Conservation (phyloP, 2,888 invertebrate genomes). For the Tetragnatha montana region DNA sequence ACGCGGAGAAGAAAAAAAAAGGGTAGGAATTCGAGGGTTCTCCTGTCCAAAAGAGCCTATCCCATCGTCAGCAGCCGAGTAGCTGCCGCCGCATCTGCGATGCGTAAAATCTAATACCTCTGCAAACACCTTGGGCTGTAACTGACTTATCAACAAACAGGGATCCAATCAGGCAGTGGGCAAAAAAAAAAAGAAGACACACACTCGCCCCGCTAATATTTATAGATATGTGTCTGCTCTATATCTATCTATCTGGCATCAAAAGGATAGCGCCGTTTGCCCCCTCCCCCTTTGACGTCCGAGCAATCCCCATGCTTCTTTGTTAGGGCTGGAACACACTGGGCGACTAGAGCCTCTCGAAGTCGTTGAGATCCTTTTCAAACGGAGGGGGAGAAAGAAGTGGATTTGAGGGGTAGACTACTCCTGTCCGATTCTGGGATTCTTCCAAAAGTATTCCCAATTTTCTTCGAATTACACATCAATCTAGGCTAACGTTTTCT, state of each 20-base stretch:
- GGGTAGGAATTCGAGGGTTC: background rate
- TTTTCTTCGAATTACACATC: too few relatives aligned
- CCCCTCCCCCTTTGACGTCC: conserved; percentile 40
- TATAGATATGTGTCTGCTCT: background rate
- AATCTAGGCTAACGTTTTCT: too few relatives aligned
- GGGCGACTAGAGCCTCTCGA: too few relatives aligned
- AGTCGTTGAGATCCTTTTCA: too few relatives aligned
- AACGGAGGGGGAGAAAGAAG: too few relatives aligned
- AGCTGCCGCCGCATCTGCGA: background rate
- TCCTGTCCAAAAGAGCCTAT: conserved; percentile 3
- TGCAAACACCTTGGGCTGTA: conserved; percentile 45
- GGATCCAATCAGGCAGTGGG: conserved; percentile 22
- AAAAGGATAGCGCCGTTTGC: conserved; percentile 16
- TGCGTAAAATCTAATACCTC: conserved; percentile 31
- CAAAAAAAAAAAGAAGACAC: conserved; percentile 9
- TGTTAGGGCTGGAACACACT: conserved; percentile 13
- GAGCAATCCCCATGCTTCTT: conserved; percentile 28
- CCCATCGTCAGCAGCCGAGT: background rate
- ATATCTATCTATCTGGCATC: conserved; percentile 11
- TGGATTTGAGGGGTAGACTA: too few relatives aligned
- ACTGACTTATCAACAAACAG: conserved; percentile 44
- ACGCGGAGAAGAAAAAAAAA: background rate
- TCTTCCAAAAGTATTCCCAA: too few relatives aligned
- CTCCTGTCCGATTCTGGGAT: too few relatives aligned
- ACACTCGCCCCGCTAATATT: background rate